Percentiles rank a stretch among this genome's conserved stretches.
phyloP scores from a whole-genome alignment of 2,888 invertebrate genomes.

The Cremastinae sp. region DNA sequence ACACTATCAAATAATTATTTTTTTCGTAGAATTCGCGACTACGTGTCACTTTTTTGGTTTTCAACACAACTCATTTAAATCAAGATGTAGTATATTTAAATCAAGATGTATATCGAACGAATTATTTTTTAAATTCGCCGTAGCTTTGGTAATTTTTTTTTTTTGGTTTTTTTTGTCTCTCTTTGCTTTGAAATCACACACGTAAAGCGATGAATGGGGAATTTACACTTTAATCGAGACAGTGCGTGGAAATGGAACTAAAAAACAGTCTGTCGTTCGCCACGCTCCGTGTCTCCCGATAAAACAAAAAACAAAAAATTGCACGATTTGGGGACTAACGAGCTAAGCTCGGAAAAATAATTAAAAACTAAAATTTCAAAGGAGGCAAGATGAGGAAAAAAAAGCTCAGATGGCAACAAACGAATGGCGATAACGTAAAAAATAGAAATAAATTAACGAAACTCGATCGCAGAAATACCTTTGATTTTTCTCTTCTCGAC shows the following conservation, averaged over 20 bases:
- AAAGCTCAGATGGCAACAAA: constrained; percentile 41
- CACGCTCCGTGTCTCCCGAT: constrained; percentile 24
- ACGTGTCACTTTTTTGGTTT: background rate
- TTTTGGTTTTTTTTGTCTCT: background rate
- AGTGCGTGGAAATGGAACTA: constrained; percentile 62
- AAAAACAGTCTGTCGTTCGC: constrained; percentile 55
- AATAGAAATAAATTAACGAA: constrained; percentile 39
- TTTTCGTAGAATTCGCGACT: background rate
- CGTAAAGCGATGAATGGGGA: constrained; percentile 38
- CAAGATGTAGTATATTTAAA: constrained; percentile 23
- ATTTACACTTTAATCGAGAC: constrained; percentile 20
- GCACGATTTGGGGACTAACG: constrained; percentile 48
- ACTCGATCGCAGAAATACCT: constrained; percentile 5
- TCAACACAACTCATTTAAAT: constrained; percentile 6
- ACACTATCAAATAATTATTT: constrained; percentile 19
- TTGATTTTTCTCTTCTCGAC: constrained; percentile 6
- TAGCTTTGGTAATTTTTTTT: constrained; percentile 56
- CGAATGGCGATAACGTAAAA: constrained; percentile 37
- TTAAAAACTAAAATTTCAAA: constrained; percentile 38
- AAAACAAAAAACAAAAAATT: constrained; percentile 47
- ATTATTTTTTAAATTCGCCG: constrained; percentile 46
- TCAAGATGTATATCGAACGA: constrained; percentile 35
- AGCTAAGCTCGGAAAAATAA: background rate
- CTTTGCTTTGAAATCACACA: constrained; percentile 29
- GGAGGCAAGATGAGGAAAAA: constrained; percentile 13